Evolutionary conservation across 2,888 invertebrate genomes (phyloP), one percentile per base, ranked within the genome.

Genomic region (Siphonodentalium dalli): DNA sequence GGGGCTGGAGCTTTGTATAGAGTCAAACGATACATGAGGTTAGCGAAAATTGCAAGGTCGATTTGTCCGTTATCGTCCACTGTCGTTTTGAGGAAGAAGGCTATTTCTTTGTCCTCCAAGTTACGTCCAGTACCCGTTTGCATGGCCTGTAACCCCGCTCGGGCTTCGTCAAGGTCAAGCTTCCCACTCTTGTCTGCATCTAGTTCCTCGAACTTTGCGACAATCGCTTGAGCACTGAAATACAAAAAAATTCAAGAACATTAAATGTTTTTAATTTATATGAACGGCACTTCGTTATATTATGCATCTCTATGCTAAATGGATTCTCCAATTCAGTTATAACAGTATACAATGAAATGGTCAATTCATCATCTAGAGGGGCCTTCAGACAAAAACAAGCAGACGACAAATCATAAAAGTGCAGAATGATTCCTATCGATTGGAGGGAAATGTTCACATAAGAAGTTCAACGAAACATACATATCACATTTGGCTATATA

Each of bases 41-140:
- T 72, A n/a, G 71, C 73, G 49, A 79, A 79, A 11, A 72, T 61
- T 9, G 76, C 78, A 20, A 79, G 57, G 49, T 79, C 77, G 11
- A 79, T 76, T 34, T 65, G 61, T 3, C 73, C 75, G 37, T 75
- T 69, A 6, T 77, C 76, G 18, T 72, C 74, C 1, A 68, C 57
- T 6, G 76, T 70, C 7, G 75, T 75, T 39, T 75, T 73, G 39
- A 79, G 54, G 65, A 79, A 79, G 63, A 79, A 79, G 18, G 77
- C 77, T 3, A 78, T 68, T 57, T 79, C 78, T 49, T 73, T 74
- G 15, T 74, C 72, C 33, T 72, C 68, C 27, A 78, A 58, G 5
- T 55, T 54, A 23, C 74, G 56, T 3, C 75, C 77, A 0, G 73
- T 72, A 7, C 66, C 71, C 1, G 74, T 74, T 48, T 71, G 71